These are phyloP conservation scores for Coremacera marginata DNA, from an alignment of 2,888 invertebrate genomes.

Conservation along the genomic window DNA sequence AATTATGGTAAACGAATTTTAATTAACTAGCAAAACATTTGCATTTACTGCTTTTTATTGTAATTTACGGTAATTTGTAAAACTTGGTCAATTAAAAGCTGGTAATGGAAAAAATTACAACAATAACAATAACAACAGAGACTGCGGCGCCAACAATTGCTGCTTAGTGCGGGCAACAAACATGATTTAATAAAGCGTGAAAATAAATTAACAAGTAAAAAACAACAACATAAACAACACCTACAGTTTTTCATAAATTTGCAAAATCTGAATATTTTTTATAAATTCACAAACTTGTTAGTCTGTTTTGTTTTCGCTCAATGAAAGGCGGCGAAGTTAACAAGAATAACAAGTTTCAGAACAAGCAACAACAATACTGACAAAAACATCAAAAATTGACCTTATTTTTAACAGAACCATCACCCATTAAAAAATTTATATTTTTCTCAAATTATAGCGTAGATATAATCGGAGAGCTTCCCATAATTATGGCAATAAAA, in stretches of 20 bases:
- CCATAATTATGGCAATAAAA: neutral
- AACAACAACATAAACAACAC: neutral
- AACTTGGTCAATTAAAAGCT: slow-evolving; percentile 15
- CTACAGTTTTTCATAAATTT: neutral
- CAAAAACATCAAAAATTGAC: neutral
- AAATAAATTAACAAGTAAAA: slow-evolving; percentile 7
- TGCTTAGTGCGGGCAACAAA: neutral
- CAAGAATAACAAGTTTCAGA: too few relatives aligned
- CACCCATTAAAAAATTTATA: too few relatives aligned
- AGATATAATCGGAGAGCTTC: neutral
- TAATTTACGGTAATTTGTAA: neutral
- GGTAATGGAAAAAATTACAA: neutral
- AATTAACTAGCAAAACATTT: too few relatives aligned
- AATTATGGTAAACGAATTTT: too few relatives aligned
- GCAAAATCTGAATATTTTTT: too few relatives aligned
- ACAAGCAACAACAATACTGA: too few relatives aligned
- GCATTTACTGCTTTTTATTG: too few relatives aligned
- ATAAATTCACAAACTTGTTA: too few relatives aligned
- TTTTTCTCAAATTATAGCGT: neutral
- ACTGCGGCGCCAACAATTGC: neutral
- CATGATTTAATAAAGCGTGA: slow-evolving; percentile 10
- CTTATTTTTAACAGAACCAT: neutral
- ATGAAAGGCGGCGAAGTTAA: too few relatives aligned
- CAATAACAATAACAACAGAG: neutral
- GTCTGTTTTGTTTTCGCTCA: too few relatives aligned